A percentile compares a stretch with the other conserved stretches of the same genome.
Conservation (phyloP, 64 coral and sea anemone genomes). For the Orbicella faveolata region DNA sequence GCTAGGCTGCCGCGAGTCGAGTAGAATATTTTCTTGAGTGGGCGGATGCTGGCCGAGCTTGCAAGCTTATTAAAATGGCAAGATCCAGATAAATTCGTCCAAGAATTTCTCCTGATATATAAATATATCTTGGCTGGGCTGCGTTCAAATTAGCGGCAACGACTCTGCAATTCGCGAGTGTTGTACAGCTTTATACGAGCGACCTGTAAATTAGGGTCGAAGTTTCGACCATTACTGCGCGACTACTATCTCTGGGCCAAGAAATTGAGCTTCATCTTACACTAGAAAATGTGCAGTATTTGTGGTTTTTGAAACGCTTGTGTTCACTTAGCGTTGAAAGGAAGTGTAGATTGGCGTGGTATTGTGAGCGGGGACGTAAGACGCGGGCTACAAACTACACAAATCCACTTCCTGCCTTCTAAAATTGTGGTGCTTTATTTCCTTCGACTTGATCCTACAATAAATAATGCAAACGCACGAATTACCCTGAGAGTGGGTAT, state of each 20-base stretch:
- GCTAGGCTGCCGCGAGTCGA: neutral
- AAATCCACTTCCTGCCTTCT: neutral
- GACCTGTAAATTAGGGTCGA: constrained; percentile 1
- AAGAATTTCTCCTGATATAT: constrained; percentile 9
- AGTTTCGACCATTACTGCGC: neutral
- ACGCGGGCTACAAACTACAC: constrained; percentile 22
- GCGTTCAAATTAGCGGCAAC: constrained; percentile 26
- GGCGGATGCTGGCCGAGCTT: constrained; percentile 3
- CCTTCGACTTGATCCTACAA: neutral
- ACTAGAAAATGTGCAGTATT: constrained; percentile 25
- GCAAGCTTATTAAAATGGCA: neutral
- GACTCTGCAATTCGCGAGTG: constrained; percentile 12
- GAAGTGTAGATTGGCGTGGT: constrained; percentile 35
- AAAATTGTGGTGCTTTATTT: neutral
- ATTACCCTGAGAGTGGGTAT: neutral
- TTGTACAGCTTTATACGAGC: neutral
- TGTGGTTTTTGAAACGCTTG: neutral
- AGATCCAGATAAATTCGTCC: neutral
- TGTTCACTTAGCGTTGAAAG: constrained; percentile 8
- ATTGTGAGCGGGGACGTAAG: neutral
- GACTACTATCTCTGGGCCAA: neutral
- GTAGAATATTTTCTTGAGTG: constrained; percentile 34
- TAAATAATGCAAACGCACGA: constrained; percentile 32
- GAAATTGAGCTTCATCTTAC: neutral
- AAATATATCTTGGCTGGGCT: neutral